Conservation (phyloP, 2,113 vertebrate species). For the Bubo bubo region DNA sequence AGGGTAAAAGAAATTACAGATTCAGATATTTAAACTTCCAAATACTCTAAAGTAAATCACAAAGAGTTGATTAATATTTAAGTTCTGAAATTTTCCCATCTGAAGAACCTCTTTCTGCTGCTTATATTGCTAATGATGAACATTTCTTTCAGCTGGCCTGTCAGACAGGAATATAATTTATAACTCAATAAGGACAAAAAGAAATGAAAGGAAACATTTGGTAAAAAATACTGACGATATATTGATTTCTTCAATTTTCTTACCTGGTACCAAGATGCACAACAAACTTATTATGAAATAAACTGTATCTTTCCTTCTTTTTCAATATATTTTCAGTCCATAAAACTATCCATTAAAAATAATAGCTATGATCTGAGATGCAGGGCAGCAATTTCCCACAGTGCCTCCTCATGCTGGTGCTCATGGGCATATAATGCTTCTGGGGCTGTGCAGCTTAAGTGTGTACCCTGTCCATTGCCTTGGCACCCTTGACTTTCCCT, state of each 20-base stretch:
- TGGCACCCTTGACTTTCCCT: background rate
- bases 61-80: background rate
- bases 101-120: background rate
- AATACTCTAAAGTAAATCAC: background rate
- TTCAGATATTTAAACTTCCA: background rate
- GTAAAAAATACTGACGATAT: background rate
- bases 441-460: background rate
- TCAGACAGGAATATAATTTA: background rate
- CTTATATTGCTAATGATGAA: background rate
- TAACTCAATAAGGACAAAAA: background rate
- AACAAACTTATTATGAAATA: background rate
- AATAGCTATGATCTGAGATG: background rate
- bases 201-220: background rate
- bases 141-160: background rate
- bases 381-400: background rate
- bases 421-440: fast-evolving
- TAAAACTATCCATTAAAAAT: background rate
- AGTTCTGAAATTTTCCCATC: background rate
- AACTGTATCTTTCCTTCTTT: background rate
- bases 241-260: background rate
- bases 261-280: background rate
- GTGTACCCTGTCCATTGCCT: background rate
- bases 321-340: background rate
- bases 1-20: background rate
- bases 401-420: fast-evolving